Conservation (phyloP, 2,888 invertebrate species). For the Hyles lineata region DNA sequence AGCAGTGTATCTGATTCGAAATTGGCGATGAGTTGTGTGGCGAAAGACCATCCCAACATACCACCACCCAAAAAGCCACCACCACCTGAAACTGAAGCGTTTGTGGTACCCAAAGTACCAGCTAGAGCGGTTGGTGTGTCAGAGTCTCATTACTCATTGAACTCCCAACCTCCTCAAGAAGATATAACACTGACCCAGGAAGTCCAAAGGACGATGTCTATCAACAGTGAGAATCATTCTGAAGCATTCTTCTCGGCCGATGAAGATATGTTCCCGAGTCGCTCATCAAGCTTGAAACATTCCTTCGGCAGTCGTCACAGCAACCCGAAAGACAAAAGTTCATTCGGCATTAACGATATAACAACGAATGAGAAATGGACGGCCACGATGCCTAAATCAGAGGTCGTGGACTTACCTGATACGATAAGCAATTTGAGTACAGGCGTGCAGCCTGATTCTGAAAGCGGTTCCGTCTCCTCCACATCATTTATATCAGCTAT, state of each 20-base stretch:
- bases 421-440: conserved; percentile 74
- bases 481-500: conserved; percentile 95
- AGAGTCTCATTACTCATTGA: conserved; percentile 88
- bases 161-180: conserved; percentile 84
- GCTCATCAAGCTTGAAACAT: conserved; percentile 88
- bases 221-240: conserved; percentile 95
- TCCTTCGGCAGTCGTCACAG: conserved; percentile 83
- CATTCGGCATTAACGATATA: conserved; percentile 81
- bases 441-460: conserved; percentile 87
- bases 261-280: conserved; percentile 91
- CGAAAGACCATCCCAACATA: conserved; percentile 75
- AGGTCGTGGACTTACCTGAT: conserved; percentile 67
- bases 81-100: conserved; percentile 60
- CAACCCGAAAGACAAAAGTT: conserved; percentile 81
- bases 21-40: conserved; percentile 91
- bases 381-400: conserved; percentile 68
- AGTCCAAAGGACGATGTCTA: conserved; percentile 93
- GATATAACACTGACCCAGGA: conserved; percentile 84
- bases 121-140: conserved; percentile 85
- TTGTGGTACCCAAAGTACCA: conserved; percentile 72
- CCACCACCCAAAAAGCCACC: conserved; percentile 60
- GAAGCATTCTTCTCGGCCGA: conserved; percentile 97
- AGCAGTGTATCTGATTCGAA: conserved; percentile 95
- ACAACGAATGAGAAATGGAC: conserved; percentile 72
- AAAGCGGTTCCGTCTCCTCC: conserved; percentile 92